Percentiles rank a stretch among this genome's conserved stretches.
These are phyloP conservation scores for Opisthograptis luteolata DNA, from an alignment of 2,888 invertebrate genomes.

Conservation along the genomic window DNA sequence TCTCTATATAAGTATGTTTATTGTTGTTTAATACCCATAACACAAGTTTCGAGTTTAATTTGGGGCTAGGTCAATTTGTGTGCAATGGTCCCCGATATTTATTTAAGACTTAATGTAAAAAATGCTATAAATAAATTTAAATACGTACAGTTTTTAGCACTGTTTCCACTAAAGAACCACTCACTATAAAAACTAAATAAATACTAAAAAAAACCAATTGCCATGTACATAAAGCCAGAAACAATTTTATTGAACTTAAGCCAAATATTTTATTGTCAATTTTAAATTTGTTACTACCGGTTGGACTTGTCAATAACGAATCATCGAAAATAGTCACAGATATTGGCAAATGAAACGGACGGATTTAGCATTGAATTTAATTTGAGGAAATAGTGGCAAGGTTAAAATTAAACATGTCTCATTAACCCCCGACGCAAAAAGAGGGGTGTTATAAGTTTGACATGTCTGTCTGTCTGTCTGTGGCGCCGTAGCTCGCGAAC, in stretches of 20 bases:
- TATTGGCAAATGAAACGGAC: constrained; percentile 16
- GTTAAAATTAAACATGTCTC: constrained; percentile 1
- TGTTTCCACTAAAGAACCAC: constrained; percentile 19
- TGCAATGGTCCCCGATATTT: no score
- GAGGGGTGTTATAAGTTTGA: no score
- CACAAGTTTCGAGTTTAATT: no score
- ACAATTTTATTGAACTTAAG: constrained; percentile 40
- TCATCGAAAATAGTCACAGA: constrained; percentile 24
- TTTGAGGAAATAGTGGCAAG: not conserved
- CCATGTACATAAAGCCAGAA: constrained; percentile 1
- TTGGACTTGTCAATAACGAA: constrained; percentile 42
- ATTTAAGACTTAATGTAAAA: no score
- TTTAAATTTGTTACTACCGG: constrained; percentile 19
- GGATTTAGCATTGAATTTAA: constrained; percentile 1
- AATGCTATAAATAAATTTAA: not conserved
- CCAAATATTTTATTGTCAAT: constrained; percentile 38
- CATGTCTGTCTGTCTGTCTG: no score
- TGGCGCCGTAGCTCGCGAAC: no score
- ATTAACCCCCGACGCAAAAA: no score
- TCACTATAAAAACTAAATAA: constrained; percentile 21
- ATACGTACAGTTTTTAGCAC: constrained; percentile 12
- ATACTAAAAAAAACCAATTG: constrained; percentile 19
- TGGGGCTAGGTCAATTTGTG: no score
- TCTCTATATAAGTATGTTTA: no score
- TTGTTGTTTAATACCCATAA: no score